Percentiles rank a stretch among this genome's conserved stretches.
Evolutionary conservation across 2,797 vertebrate genomes (phyloP).

Genomic region (Gallinago nigripennis): DNA sequence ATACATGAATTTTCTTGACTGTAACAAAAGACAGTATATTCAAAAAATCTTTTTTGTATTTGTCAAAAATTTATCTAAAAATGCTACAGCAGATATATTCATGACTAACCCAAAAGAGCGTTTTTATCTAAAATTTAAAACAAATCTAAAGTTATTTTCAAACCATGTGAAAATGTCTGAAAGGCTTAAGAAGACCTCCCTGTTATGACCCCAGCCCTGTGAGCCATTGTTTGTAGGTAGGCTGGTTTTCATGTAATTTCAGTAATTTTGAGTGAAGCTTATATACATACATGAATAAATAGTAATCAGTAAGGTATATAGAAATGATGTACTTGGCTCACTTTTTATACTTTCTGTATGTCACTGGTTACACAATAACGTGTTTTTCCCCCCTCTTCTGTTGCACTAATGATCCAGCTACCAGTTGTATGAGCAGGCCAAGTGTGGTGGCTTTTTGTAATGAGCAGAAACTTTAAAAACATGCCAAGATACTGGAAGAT

Average conservation of each 20-base stretch:
- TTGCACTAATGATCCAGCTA: neutral
- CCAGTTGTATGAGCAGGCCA: neutral
- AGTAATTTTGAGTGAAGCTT: neutral
- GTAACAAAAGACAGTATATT: neutral
- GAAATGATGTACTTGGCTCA: neutral
- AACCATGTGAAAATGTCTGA: neutral
- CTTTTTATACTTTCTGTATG: neutral
- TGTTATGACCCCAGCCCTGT: neutral
- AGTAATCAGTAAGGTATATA: neutral
- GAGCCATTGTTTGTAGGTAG: neutral
- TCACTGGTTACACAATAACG: neutral
- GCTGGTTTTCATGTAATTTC: neutral
- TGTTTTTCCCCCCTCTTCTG: neutral
- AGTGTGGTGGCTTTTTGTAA: neutral
- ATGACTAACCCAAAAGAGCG: neutral
- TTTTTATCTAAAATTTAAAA: neutral
- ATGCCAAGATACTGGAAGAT: neutral
- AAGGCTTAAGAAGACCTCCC: neutral
- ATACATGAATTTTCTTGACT: neutral
- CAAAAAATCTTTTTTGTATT: neutral
- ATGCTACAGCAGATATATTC: neutral
- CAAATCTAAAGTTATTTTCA: neutral
- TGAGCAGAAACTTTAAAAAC: constrained; percentile 28
- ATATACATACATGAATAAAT: neutral
- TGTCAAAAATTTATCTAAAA: neutral